Conservation (phyloP, 30 jellyfish, hydroid and myxozoan species). For the Phacellophora camtschatica region DNA sequence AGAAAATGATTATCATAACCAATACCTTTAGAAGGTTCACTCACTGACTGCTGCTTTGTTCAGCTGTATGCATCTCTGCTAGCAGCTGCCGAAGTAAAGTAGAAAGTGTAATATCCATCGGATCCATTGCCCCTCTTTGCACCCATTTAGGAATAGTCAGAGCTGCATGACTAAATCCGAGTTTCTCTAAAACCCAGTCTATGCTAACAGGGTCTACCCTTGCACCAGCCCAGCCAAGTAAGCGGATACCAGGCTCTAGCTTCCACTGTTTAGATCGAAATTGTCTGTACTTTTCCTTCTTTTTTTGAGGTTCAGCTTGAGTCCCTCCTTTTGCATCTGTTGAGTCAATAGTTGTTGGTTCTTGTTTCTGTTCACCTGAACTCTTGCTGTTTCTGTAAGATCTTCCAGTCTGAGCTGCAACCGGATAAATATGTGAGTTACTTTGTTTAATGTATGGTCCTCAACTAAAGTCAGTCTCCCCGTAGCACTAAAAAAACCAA, state of each 20-base stretch:
- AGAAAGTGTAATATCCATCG: conserved; percentile 83
- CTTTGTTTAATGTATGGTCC: too few relatives aligned
- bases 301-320: conserved; percentile 46
- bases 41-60: too few relatives aligned
- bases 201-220: conserved; percentile 98
- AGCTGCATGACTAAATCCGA: conserved; percentile 96
- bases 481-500: too few relatives aligned
- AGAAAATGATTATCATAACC: too few relatives aligned
- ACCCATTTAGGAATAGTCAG: conserved; percentile 96
- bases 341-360: not conserved
- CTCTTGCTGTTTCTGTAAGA: conserved; percentile 31
- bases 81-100: conserved; percentile 61
- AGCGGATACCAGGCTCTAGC: conserved; percentile 92
- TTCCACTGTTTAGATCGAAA: conserved; percentile 91
- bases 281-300: conserved; percentile 88
- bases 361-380: not conserved
- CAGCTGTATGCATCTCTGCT: conserved; percentile 56
- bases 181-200: conserved; percentile 97
- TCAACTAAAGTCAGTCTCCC: too few relatives aligned
- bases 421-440: not conserved
- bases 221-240: conserved; percentile 96
- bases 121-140: conserved; percentile 98
- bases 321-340: conserved; percentile 31
- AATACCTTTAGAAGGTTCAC: too few relatives aligned
- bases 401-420: conserved; percentile 54